Percentiles rank a stretch among this genome's conserved stretches.
Evolutionary conservation across 2,888 invertebrate species (phyloP).

Genomic region (Ctena decussata): DNA sequence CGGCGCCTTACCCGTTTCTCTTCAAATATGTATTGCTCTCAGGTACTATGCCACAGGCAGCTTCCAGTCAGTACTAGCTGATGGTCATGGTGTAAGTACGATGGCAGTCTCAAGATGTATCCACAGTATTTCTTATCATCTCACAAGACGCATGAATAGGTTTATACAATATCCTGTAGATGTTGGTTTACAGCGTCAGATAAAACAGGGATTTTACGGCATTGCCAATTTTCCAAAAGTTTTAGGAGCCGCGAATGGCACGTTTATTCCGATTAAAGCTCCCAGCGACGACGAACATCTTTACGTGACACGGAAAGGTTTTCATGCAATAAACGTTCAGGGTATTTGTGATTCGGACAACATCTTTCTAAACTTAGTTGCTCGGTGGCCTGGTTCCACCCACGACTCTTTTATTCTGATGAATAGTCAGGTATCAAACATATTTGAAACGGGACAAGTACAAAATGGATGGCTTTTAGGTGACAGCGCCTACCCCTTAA

Average conservation of each 20-base stretch:
- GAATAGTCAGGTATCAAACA: not conserved
- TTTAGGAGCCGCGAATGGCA: not conserved
- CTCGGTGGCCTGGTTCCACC: not conserved
- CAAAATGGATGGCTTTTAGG: conserved; percentile 20
- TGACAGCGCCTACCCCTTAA: conserved; percentile 16
- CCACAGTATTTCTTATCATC: not conserved
- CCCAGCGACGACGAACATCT: not conserved
- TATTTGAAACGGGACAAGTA: not conserved
- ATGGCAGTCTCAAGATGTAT: not conserved
- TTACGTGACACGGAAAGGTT: conserved; percentile 5
- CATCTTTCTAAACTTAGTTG: not conserved
- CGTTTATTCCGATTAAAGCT: not conserved
- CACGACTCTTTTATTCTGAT: not conserved
- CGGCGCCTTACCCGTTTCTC: conserved; percentile 19
- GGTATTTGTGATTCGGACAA: not conserved
- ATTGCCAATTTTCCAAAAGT: not conserved
- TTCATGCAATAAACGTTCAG: conserved; percentile 6
- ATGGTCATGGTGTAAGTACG: not conserved
- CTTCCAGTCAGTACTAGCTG: not conserved
- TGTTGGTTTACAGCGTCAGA: not conserved
- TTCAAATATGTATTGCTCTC: not conserved
- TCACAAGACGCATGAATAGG: not conserved
- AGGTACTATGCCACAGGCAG: not conserved
- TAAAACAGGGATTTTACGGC: not conserved
- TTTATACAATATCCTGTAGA: not conserved